A percentile compares a stretch with the other conserved stretches of the same genome.
These are phyloP conservation scores for Edolisoma coerulescens DNA, from an alignment of 2,113 vertebrate species.

Conservation along the genomic window DNA sequence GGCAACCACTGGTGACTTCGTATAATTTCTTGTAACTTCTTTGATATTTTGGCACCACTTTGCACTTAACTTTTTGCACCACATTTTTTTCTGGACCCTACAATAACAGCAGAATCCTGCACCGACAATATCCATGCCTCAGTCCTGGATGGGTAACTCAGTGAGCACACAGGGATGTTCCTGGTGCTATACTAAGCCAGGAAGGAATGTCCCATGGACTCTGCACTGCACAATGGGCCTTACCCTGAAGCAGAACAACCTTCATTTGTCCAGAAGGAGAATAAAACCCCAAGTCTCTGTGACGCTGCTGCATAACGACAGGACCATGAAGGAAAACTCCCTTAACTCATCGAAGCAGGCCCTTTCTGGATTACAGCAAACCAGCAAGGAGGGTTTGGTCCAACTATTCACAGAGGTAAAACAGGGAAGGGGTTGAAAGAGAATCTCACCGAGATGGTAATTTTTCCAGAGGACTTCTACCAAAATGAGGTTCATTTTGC, in stretches of 20 bases:
- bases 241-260: not conserved
- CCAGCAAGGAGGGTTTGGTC: not conserved
- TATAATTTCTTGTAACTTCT: not conserved
- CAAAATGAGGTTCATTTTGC: slow-evolving; percentile 17
- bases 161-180: not conserved
- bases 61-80: not conserved
- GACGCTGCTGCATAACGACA: not conserved
- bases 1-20: not conserved
- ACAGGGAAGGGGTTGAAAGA: not conserved
- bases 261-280: not conserved
- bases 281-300: not conserved
- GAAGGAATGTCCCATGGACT: not conserved
- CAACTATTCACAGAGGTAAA: not conserved
- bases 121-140: not conserved
- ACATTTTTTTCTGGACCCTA: not conserved
- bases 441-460: not conserved
- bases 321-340: not conserved
- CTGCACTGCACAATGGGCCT: not conserved
- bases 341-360: not conserved
- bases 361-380: not conserved
- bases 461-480: not conserved
- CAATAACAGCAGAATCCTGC: not conserved
- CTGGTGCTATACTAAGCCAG: not conserved
- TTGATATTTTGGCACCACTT: not conserved
- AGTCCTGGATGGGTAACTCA: fast-evolving